These are phyloP conservation scores for Leptarthrus brevirostris DNA, from an alignment of 2,888 invertebrate species.

Conservation along the genomic window DNA sequence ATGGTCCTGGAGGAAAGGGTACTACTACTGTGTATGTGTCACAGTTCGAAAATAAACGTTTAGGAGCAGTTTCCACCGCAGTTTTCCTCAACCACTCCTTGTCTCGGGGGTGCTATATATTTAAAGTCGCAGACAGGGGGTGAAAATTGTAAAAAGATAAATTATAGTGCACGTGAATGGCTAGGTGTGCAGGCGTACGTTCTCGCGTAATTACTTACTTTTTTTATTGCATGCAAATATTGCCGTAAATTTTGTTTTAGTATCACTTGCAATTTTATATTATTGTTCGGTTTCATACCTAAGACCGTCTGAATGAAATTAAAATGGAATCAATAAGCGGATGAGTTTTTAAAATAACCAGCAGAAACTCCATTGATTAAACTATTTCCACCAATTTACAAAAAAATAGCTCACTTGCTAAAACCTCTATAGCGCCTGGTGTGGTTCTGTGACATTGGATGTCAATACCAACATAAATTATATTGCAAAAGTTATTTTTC, in stretches of 20 bases:
- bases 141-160: slow-evolving; percentile 40
- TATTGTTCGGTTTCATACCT: no score
- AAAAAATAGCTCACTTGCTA: no score
- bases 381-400: no score
- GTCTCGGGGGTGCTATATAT: slow-evolving; percentile 25
- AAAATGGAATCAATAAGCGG: no score
- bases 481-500: no score
- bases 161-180: slow-evolving; percentile 27
- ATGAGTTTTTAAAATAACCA: no score
- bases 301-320: no score
- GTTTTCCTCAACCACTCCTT: slow-evolving; percentile 26
- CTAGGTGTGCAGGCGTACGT: slow-evolving; percentile 11
- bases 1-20: not conserved
- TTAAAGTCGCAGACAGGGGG: slow-evolving; percentile 27
- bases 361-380: no score
- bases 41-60: slow-evolving; percentile 21
- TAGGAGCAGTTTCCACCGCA: not conserved
- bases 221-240: slow-evolving; percentile 30
- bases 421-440: no score
- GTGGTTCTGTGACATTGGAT: no score
- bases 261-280: not conserved
- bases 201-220: slow-evolving; percentile 33
- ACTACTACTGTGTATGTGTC: slow-evolving; percentile 4
- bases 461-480: no score
- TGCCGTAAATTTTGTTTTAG: slow-evolving; percentile 21